phyloP scores from a whole-genome alignment of 1,140 invertebrate genomes.

The Euwallacea similis region DNA sequence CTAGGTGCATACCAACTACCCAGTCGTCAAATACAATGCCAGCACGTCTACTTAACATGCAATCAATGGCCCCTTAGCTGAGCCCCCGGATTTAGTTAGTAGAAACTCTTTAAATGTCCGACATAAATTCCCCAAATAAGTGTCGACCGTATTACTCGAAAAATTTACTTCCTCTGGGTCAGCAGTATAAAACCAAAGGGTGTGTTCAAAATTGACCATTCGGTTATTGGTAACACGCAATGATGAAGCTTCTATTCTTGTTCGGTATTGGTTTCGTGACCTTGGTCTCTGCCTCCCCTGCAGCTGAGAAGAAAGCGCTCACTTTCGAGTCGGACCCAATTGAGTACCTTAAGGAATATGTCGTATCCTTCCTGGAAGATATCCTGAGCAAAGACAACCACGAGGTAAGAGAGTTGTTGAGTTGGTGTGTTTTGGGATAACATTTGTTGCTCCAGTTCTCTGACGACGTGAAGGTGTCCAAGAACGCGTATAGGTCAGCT shows the following conservation, averaged over 20 bases:
- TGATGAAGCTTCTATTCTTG: constrained; percentile 54
- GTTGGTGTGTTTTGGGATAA: background rate
- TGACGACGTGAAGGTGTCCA: constrained; percentile 71
- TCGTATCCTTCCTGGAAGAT: constrained; percentile 74
- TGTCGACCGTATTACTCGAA: constrained; percentile 28
- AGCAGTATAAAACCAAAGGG: constrained; percentile 39
- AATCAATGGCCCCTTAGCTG: constrained; percentile 2
- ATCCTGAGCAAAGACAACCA: constrained; percentile 75
- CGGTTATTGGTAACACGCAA: constrained; percentile 32
- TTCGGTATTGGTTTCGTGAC: constrained; percentile 56
- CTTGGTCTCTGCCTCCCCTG: constrained; percentile 60
- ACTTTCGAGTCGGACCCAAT: constrained; percentile 72
- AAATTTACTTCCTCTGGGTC: constrained; percentile 31
- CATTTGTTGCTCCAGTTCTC: constrained; percentile 59
- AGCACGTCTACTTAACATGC: constrained; percentile 29
- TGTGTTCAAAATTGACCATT: constrained; percentile 34
- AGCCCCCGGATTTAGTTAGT: constrained; percentile 24
- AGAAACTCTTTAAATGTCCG: constrained; percentile 30
- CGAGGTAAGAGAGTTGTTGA: constrained; percentile 20
- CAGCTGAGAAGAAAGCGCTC: constrained; percentile 67
- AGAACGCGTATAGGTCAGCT: constrained; percentile 65
- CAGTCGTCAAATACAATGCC: background rate
- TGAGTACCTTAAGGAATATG: constrained; percentile 79
- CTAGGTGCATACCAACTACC: too few species aligned
- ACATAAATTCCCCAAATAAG: constrained; percentile 43